Evolutionary conservation across 2,113 vertebrate genomes (phyloP).

Genomic region (Oryzias celebensis): DNA sequence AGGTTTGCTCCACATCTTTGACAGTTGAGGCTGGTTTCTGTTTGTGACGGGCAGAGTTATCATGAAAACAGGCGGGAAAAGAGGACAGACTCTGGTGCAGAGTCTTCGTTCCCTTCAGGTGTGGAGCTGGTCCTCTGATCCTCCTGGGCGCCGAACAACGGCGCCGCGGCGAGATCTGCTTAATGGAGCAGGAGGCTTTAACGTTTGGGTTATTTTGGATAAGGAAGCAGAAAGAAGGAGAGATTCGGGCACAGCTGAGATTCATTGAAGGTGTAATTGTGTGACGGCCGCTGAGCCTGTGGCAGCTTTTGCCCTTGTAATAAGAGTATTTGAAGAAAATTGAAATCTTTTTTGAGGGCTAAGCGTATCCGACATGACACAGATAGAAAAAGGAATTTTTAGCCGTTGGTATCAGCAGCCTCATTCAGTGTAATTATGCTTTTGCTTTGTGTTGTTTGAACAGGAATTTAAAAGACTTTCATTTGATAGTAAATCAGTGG

Average conservation of each 20-base stretch:
- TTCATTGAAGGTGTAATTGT: slow-evolving; percentile 78
- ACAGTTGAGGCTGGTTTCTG: slow-evolving; percentile 43
- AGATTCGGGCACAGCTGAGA: slow-evolving; percentile 75
- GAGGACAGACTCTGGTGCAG: slow-evolving; percentile 46
- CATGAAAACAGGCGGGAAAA: slow-evolving; percentile 46
- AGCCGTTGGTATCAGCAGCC: slow-evolving; percentile 53
- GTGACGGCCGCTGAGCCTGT: slow-evolving; percentile 64
- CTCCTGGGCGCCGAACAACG: slow-evolving; percentile 64
- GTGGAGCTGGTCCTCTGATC: slow-evolving; percentile 60
- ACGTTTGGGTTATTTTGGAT: slow-evolving; percentile 60
- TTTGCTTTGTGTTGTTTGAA: slow-evolving; percentile 57
- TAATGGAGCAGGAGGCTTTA: slow-evolving; percentile 22
- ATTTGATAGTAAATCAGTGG: too few species aligned
- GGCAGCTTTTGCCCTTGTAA: slow-evolving; percentile 66
- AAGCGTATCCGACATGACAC: slow-evolving; percentile 61
- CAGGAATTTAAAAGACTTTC: too few species aligned
- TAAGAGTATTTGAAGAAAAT: slow-evolving; percentile 77
- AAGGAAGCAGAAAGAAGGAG: slow-evolving; percentile 65
- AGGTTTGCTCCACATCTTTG: slow-evolving; percentile 12
- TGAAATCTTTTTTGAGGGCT: slow-evolving; percentile 69
- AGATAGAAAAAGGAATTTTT: slow-evolving; percentile 59
- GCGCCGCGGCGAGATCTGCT: slow-evolving; percentile 42
- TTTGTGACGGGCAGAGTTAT: slow-evolving; percentile 53
- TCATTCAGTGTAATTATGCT: slow-evolving; percentile 53
- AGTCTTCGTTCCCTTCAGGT: slow-evolving; percentile 59